phyloP scores from a whole-genome alignment of 2,113 vertebrate genomes.

The Nestor notabilis region DNA sequence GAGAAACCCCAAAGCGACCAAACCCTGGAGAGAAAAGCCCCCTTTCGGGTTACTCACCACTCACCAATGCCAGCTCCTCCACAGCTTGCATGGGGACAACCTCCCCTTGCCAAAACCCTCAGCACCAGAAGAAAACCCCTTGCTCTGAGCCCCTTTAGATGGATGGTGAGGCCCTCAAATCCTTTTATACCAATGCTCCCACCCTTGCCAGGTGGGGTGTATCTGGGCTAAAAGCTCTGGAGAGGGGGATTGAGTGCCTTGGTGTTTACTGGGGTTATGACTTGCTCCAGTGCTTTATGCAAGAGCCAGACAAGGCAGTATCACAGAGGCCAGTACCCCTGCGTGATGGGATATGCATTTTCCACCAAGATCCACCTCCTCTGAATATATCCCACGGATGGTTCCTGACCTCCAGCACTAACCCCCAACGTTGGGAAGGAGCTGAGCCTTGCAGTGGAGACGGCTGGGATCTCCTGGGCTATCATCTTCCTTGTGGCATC shows the following conservation, averaged over 20 bases:
- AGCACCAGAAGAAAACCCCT: neutral
- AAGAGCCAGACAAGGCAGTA: neutral
- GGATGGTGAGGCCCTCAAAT: fast-evolving
- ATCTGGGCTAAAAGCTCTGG: neutral
- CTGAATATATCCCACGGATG: too few species aligned
- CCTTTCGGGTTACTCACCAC: neutral
- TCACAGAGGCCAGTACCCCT: neutral
- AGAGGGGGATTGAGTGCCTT: neutral
- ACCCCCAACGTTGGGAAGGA: too few species aligned
- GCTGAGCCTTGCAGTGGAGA: neutral
- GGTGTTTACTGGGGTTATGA: neutral
- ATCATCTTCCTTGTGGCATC: fast-evolving
- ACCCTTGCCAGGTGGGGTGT: neutral
- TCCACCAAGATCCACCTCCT: neutral
- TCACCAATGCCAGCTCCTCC: fast-evolving
- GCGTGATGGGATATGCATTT: fast-evolving
- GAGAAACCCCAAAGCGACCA: neutral
- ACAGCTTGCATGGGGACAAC: fast-evolving
- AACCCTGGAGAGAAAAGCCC: fast-evolving
- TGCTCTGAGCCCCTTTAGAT: fast-evolving
- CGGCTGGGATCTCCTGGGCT: neutral
- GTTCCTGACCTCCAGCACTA: too few species aligned
- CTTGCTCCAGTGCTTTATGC: neutral
- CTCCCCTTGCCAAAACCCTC: neutral
- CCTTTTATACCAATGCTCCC: fast-evolving